phyloP scores from a whole-genome alignment of 2,888 invertebrate genomes.

The Zhuqinia jingwanae region DNA sequence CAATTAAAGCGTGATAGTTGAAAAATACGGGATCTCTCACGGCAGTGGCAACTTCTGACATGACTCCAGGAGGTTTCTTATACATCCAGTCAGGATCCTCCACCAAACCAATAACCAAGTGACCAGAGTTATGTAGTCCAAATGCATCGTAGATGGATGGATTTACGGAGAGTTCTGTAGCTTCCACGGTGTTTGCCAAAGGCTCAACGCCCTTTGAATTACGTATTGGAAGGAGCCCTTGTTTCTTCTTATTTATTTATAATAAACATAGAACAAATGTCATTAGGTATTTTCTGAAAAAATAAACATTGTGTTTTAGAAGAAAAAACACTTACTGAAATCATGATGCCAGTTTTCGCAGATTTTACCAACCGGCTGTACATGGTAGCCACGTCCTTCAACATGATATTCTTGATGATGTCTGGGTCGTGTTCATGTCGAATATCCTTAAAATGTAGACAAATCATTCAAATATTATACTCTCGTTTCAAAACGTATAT shows the following conservation, averaged over 20 bases:
- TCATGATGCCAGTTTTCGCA: slow-evolving; percentile 37
- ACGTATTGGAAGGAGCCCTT: slow-evolving; percentile 39
- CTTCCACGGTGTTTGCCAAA: slow-evolving; percentile 61
- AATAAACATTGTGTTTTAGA: too few relatives aligned
- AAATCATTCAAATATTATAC: too few relatives aligned
- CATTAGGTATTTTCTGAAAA: too few relatives aligned
- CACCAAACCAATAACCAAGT: slow-evolving; percentile 57
- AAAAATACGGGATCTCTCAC: slow-evolving; percentile 70
- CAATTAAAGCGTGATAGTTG: slow-evolving; percentile 48
- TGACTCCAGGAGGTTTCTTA: slow-evolving; percentile 52
- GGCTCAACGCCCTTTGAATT: slow-evolving; percentile 56
- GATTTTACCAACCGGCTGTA: slow-evolving; percentile 32
- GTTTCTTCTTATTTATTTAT: slow-evolving; percentile 5
- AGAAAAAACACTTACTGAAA: slow-evolving; percentile 27
- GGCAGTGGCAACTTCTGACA: slow-evolving; percentile 51
- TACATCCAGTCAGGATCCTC: slow-evolving; percentile 59
- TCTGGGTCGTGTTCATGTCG: slow-evolving; percentile 60
- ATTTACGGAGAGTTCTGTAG: slow-evolving; percentile 62
- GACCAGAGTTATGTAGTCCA: slow-evolving; percentile 67
- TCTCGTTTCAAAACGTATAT: background rate
- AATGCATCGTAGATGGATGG: slow-evolving; percentile 52
- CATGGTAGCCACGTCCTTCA: slow-evolving; percentile 28
- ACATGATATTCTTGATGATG: slow-evolving; percentile 36
- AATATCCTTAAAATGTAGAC: slow-evolving; percentile 26
- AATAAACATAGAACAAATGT: too few relatives aligned